These are phyloP conservation scores for Cichladusa arquata DNA, from an alignment of 2,113 vertebrate species.

Conservation along the genomic window DNA sequence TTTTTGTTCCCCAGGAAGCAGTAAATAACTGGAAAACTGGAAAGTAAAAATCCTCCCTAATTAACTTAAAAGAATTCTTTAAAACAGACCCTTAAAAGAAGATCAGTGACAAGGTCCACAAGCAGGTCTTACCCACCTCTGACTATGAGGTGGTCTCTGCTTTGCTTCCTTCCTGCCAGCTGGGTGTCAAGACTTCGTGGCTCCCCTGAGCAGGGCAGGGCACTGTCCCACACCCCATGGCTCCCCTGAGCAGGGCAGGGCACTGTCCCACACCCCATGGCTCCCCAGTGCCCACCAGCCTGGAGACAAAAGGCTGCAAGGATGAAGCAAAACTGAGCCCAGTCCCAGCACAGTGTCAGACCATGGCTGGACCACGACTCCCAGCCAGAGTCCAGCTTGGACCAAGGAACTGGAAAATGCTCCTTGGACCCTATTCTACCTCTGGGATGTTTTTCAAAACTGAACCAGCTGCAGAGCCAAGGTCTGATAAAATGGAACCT, in stretches of 20 bases:
- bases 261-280: rapidly evolving
- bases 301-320: background rate
- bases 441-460: conserved; percentile 16
- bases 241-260: rapidly evolving
- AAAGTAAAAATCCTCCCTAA: background rate
- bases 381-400: conserved; percentile 18
- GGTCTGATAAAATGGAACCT: conserved; percentile 34
- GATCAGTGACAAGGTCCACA: background rate
- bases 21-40: conserved; percentile 1
- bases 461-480: conserved; percentile 29
- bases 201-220: rapidly evolving
- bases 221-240: rapidly evolving
- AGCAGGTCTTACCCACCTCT: background rate
- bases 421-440: background rate
- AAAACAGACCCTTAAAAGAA: background rate
- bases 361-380: background rate
- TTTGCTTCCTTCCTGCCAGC: background rate
- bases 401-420: conserved; percentile 41
- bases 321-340: background rate
- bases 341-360: background rate
- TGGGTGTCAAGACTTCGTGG: background rate
- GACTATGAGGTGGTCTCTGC: background rate
- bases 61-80: background rate
- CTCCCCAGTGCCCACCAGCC: background rate
- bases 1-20: background rate